Evolutionary conservation across 2,113 vertebrate species (phyloP).

Genomic region (Euleptes europaea): DNA sequence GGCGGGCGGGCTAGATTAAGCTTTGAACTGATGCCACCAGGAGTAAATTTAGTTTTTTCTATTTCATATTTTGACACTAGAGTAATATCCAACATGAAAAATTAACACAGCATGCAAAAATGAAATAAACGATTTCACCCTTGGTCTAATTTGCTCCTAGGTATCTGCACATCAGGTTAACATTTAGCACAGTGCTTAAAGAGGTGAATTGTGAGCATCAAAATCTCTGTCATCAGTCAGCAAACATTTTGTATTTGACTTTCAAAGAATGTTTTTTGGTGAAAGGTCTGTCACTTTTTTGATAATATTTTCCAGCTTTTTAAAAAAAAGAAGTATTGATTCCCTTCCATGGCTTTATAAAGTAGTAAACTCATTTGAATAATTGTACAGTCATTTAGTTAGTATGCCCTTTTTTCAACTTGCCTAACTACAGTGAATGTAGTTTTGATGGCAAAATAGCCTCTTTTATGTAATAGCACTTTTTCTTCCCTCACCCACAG

Average conservation of each 20-base stretch:
- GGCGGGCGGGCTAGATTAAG: neutral
- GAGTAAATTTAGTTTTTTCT: neutral
- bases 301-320: neutral
- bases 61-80: neutral
- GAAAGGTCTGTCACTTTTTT: slow-evolving; percentile 66
- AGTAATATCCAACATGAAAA: neutral
- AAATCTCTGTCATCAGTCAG: slow-evolving; percentile 53
- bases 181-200: slow-evolving; percentile 6
- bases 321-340: slow-evolving; percentile 64
- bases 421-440: slow-evolving; percentile 70
- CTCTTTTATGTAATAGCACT: slow-evolving; percentile 78
- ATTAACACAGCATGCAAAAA: neutral
- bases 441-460: slow-evolving; percentile 80
- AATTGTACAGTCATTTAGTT: slow-evolving; percentile 82
- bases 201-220: neutral
- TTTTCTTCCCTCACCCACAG: slow-evolving; percentile 55
- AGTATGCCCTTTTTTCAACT: slow-evolving; percentile 78
- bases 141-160: slow-evolving; percentile 2
- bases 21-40: neutral
- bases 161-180: neutral
- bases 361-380: slow-evolving; percentile 76
- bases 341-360: slow-evolving; percentile 68
- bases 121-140: neutral
- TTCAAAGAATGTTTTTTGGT: slow-evolving; percentile 41
- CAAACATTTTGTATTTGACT: slow-evolving; percentile 47